Base-by-base conservation (phyloP, 1,140 invertebrate genomes). In the Triops longicaudatus region DNA sequence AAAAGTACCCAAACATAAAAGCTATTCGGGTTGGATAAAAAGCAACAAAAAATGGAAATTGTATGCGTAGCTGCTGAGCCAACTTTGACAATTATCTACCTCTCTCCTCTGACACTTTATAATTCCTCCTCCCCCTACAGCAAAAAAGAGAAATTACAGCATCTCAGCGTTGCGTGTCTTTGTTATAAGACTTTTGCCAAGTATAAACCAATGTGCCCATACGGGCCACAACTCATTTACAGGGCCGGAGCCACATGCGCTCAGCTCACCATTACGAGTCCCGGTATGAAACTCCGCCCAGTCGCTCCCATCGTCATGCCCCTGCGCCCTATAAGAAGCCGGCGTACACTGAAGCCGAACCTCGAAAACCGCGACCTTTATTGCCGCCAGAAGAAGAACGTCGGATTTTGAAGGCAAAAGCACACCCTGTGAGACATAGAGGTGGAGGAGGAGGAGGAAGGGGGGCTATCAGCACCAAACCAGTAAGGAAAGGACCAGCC, bases 261-360 rank as follows among this genome's bases (percentile, higher is more conserved):
- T 22, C 50, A 63, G 50, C 50, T n/a, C 50, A 37, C 31, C 31
- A 63, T 17, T 63, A 63, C 50, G 50, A 63, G 50, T 63, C 50
- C 50, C 50, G 50, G 50, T 63, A 63, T 22, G 50, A 63, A 63
- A 63, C 50, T 63, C 50, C 50, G 50, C 50, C 50, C 50, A 63
- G 10, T 63, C 50, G 50, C 5, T 63, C 50, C 50, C 50, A 63
- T 63, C 14, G 50, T 22, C 50, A 63, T n/a, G 50, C 50, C 50
- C 50, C 50, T 63, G 50, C 50, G 14, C 14, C 50, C 14, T 63
- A n/a, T 22, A 63, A 63, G 50, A 63, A 63, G 50, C 50, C 50
- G 3, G 50, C 7, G 50, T 63, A 63, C 22, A 63, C 10, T 17
- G 50, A 63, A 22, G n/a, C 50, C 6, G 50, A 63, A 22, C 50